These are phyloP conservation scores for Syritta pipiens DNA, from an alignment of 2,888 invertebrate genomes.

Conservation along the genomic window DNA sequence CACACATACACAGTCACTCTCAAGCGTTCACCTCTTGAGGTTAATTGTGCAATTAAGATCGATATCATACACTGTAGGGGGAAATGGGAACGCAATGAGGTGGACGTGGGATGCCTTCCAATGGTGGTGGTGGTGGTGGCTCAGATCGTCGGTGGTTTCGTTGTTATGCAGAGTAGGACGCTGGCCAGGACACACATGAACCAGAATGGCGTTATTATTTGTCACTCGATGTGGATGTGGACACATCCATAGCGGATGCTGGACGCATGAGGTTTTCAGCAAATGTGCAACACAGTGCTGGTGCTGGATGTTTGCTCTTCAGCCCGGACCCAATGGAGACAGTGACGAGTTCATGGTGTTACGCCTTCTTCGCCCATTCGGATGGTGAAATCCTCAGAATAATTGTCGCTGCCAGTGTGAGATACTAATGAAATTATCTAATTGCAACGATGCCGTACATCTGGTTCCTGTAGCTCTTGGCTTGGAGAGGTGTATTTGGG, in stretches of 20 bases:
- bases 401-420: constrained; percentile 5
- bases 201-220: constrained; percentile 52
- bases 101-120: constrained; percentile 37
- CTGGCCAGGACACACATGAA: constrained; percentile 10
- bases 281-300: constrained; percentile 30
- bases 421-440: constrained; percentile 25
- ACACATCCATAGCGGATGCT: constrained; percentile 45
- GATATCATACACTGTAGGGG: constrained; percentile 47
- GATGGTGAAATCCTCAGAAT: background rate
- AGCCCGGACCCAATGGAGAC: constrained; percentile 4
- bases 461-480: too few species aligned
- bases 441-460: background rate
- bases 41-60: constrained; percentile 68
- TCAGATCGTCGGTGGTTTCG: constrained; percentile 17
- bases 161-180: constrained; percentile 45
- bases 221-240: constrained; percentile 37
- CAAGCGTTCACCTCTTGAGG: constrained; percentile 52
- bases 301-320: constrained; percentile 12
- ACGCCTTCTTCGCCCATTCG: background rate
- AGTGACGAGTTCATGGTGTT: constrained; percentile 22
- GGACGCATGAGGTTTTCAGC: constrained; percentile 32
- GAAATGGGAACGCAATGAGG: constrained; percentile 50
- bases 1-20: constrained; percentile 13
- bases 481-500: too few species aligned
- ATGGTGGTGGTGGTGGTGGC: background rate